Evolutionary conservation across 2,113 vertebrate genomes (phyloP).

Genomic region (Anhinga anhinga): DNA sequence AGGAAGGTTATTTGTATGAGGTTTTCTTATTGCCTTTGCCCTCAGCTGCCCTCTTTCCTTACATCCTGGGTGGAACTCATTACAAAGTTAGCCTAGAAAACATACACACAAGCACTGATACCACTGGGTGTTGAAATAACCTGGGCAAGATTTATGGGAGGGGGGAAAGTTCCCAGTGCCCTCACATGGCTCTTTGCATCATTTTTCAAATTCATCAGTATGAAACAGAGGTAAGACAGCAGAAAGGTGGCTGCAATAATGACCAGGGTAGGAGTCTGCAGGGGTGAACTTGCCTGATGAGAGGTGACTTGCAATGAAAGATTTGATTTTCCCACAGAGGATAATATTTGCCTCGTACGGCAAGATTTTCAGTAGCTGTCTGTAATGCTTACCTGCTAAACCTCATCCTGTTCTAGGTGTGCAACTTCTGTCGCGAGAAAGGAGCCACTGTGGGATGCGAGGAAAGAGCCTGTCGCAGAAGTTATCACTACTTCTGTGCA

Average conservation of each 20-base stretch:
- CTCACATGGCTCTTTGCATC: accelerated
- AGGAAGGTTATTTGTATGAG: not conserved
- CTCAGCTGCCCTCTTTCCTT: not conserved
- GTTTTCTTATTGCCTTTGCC: not conserved
- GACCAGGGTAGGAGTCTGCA: not conserved
- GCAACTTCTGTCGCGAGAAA: conserved; percentile 60
- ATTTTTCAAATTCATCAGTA: not conserved
- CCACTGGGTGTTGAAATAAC: not conserved
- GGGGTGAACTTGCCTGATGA: not conserved
- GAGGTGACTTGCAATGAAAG: accelerated
- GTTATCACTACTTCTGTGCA: conserved; percentile 77
- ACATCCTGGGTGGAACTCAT: not conserved
- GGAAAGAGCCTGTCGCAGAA: conserved; percentile 52
- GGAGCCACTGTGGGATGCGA: conserved; percentile 79
- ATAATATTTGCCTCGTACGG: not conserved
- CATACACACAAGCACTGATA: not conserved
- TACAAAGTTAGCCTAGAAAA: not conserved
- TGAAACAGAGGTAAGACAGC: not conserved
- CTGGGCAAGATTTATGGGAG: not conserved
- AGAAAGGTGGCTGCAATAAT: not conserved
- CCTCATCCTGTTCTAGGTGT: conserved; percentile 41
- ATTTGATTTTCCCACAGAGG: not conserved
- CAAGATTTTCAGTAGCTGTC: not conserved
- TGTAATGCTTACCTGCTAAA: not conserved
- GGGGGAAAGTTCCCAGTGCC: not conserved